Conservation (phyloP, 53 echinoderm and acorn worm species). For the Hippasteria phrygiana region DNA sequence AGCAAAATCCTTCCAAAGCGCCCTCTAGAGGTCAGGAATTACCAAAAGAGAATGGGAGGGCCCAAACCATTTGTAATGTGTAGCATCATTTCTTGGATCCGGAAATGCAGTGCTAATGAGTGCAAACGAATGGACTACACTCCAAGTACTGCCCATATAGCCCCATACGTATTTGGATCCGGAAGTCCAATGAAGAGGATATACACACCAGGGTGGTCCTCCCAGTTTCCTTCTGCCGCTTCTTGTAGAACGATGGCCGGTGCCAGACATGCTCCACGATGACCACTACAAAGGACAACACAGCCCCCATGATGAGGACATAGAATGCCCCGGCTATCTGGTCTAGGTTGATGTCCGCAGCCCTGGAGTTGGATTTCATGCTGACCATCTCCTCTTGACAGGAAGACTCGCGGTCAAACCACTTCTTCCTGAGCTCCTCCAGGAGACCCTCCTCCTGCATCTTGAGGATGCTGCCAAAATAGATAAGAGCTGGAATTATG, state of each 20-base stretch:
- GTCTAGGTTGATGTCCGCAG: constrained; percentile 87
- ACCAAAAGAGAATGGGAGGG: too few species aligned
- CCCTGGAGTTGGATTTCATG: constrained; percentile 73
- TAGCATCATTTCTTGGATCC: too few species aligned
- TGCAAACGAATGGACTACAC: too few species aligned
- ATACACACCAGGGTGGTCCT: constrained; percentile 74
- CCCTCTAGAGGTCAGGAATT: too few species aligned
- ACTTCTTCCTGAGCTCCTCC: constrained; percentile 85
- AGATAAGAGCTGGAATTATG: neutral
- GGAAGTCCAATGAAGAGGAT: too few species aligned
- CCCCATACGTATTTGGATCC: too few species aligned
- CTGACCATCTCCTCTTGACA: constrained; percentile 81
- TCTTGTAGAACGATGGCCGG: constrained; percentile 88
- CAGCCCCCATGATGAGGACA: constrained; percentile 93
- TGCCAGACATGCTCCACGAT: constrained; percentile 96
- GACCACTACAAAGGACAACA: constrained; percentile 94
- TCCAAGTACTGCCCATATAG: too few species aligned
- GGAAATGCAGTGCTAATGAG: too few species aligned
- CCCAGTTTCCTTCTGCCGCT: constrained; percentile 77
- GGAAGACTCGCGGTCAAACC: constrained; percentile 92
- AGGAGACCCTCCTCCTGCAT: constrained; percentile 93
- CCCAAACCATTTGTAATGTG: too few species aligned
- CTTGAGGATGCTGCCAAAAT: constrained; percentile 79
- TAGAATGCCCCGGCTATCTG: constrained; percentile 98
- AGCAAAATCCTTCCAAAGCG: too few species aligned